Conservation (phyloP, 2,797 vertebrate genomes). For the Tokudaia muenninki region DNA sequence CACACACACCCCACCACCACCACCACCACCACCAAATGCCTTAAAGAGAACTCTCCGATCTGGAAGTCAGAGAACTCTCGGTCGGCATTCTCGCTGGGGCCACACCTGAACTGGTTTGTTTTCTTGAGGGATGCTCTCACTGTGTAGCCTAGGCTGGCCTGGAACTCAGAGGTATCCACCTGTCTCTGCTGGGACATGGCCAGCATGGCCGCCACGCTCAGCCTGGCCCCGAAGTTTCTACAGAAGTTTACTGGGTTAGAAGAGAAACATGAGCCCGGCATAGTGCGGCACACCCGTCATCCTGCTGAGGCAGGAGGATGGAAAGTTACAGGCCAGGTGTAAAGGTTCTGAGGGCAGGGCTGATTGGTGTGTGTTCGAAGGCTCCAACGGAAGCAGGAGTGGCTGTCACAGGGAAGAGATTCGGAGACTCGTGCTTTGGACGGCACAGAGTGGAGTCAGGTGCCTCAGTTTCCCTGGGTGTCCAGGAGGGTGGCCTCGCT, state of each 20-base stretch:
- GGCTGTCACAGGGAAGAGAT: neutral
- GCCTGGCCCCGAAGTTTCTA: neutral
- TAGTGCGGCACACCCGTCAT: too few relatives aligned
- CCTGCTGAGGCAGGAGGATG: neutral
- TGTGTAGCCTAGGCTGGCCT: neutral
- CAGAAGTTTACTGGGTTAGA: neutral
- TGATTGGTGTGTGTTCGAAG: neutral
- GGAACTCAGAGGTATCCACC: neutral
- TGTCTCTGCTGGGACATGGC: neutral
- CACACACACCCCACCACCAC: too few relatives aligned
- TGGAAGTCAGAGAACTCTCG: neutral
- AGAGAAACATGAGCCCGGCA: neutral
- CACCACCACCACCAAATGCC: neutral
- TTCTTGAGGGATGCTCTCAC: neutral
- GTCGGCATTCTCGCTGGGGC: neutral
- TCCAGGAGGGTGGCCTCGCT: neutral
- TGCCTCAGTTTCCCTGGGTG: neutral
- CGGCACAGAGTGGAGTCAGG: too few relatives aligned
- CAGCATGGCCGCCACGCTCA: neutral
- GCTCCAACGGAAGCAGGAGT: neutral
- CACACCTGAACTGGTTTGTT: neutral
- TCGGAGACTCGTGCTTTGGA: neutral
- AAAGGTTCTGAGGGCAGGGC: neutral
- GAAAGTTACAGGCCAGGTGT: too few relatives aligned
- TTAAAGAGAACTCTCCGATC: neutral